Evolutionary conservation across 2,113 vertebrate genomes (phyloP), one percentile per base, ranked within the genome.

Genomic region (Chrysemys picta): DNA sequence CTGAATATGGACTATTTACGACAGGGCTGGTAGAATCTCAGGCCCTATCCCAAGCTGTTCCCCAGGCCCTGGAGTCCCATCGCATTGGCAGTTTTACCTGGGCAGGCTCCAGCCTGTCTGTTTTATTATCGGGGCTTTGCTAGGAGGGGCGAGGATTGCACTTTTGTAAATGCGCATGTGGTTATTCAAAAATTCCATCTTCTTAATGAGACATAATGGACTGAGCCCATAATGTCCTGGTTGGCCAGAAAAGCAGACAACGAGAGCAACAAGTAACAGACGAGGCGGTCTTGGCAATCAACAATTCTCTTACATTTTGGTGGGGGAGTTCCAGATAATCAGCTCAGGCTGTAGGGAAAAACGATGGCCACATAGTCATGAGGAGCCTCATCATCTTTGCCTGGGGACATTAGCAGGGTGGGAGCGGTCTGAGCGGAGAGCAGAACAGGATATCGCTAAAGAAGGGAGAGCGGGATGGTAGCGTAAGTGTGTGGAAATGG

Each of bases 11-110:
- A 22, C 38, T 47, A 45, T 78, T 78, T 10, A 78, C 82, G 3
- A 0, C 47, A 2, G 12, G 65, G n/a, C 6, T 24, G 38, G 24
- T 25, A 78, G 42, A 78, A 25, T 31, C 12, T 62, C 0, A 0
- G 57, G 25, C 84, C 88, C 47, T 1, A 17, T 62, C 89, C 29
- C 21, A 2, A 2, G 45, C 88, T 80, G 45, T 5, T 75, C 1
- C 2, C 80, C 84, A 38, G 47, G 94, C 59, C 87, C 91, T 84
- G 47, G 93, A 89, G 92, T 87, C 89, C 89, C 90, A 89, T 82
- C 4, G 45, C 89, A 89, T 47, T 1, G 89, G 89, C 89, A 29
- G 52, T 72, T 76, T 49, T 59, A 84, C 86, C 89, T 80, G 85
- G 65, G 75, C 47, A 13, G 92, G 82, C 84, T 97, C 93, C 91